Base-by-base conservation (phyloP, 2,797 vertebrate species). In the Microtus obscurus region DNA sequence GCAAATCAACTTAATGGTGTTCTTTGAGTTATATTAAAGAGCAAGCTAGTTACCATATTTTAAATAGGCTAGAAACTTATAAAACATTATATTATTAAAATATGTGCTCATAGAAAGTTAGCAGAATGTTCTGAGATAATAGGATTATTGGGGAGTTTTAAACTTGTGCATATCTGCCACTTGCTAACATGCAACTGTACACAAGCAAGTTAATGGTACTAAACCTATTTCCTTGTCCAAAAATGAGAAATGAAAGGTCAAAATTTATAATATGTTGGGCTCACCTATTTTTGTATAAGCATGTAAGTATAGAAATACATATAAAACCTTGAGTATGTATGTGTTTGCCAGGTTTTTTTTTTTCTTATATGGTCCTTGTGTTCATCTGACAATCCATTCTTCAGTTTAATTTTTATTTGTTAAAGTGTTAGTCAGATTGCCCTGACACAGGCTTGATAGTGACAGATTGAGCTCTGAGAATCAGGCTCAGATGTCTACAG, bases 371-470 rank as follows among this genome's bases (percentile, higher is more conserved):
- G 7, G 23, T 43, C 3, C 27, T 93, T 92, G 6, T 93, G 61
- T 74, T 87, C 76, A 12, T 77, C 91, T 96, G n/a, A 23, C 37
- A 89, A 76, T 53, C 93, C 53, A 63, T 65, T 89, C 43, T 76
- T 61, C 27, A 80, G 29, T 12, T 43, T 63, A 76, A 76, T 89
- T 76, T 85, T 31, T n/a, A n/a, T 71, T 95, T 90, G 67, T 5
- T 71, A 92, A 91, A 43, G 59, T 48, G 17, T 94, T 78, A 95
- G 87, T 97, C 92, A 93, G 92, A 85, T 19, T 96, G 63, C 61
- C 69, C 90, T 79, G 59, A 63, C 71, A 82, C 34, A 89, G 34
- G 79, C 25, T 71, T 83, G 51, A 65, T 34, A 73, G 63, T 29
- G 88, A 88, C 67, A 83, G 67, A 45, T 40, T 71, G 74, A 53